Base-by-base conservation (phyloP, 2,113 vertebrate species). In the Hippopotamus amphibius region DNA sequence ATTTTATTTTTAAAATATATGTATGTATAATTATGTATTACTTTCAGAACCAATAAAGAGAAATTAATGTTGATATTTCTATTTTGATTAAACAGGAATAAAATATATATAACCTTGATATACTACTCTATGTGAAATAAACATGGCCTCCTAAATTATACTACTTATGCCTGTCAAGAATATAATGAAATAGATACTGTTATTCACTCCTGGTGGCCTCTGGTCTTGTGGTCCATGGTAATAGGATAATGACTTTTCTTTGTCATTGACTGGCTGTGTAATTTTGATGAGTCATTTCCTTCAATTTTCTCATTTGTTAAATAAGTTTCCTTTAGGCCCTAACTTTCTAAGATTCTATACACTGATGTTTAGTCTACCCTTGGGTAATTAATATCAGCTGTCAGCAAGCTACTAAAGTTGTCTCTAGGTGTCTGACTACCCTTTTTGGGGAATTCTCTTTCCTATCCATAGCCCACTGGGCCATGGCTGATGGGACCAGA, bases 61-160 rank as follows among this genome's bases (percentile, higher is more conserved):
- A 89, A 86, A 65, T 80, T 7, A 90, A 81, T 85, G 85, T 26
- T 68, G 26, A 53, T 88, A 55, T 50, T 93, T 92, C 17, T 14
- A 81, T 81, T 71, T 55, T 86, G 37, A 85, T 68, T 76, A 71
- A 82, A 88, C 37, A 96, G n/a, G 46, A 96, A 88, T 83, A 26
- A 63, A 41, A 59, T 13, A 82, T 30, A 83, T 33, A 30, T 55
- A 86, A 66, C 55, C 30, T 66, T 63, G 13, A 88, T 79, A 92
- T 66, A 15, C 7, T 86, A 41, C 28, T 69, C 8, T 80, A 7
- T 33, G 46, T 93, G 71, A 89, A 86, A 61, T 86, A 79, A 85
- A 26, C 1, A 46, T 57, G 48, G 22, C 37, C 37, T 82, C 55
- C 21, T 88, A 83, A 84, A 55, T 85, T 89, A 68, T 72, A 72